Evolutionary conservation across 2,888 invertebrate genomes (phyloP).

Genomic region (Xanthostigma xanthostigma): DNA sequence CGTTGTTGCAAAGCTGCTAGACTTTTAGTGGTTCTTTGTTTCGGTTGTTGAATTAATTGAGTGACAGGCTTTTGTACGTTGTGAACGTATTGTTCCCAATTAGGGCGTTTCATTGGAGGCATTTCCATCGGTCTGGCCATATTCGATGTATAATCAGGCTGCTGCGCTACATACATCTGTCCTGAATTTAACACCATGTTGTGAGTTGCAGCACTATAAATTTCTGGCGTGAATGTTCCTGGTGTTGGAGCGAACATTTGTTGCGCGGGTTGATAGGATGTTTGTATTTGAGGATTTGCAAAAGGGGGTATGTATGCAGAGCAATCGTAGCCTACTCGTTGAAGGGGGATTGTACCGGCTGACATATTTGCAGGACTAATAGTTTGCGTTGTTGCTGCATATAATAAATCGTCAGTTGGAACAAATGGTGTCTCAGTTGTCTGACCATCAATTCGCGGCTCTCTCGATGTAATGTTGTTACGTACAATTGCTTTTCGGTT

Average conservation of each 20-base stretch:
- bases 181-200: conserved; percentile 15
- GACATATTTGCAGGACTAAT: conserved; percentile 20
- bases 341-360: conserved; percentile 24
- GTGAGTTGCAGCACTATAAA: conserved; percentile 22
- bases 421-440: conserved; percentile 23
- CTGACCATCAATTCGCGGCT: conserved; percentile 19
- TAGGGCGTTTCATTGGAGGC: conserved; percentile 12
- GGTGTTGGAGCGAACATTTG: conserved; percentile 22
- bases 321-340: conserved; percentile 22
- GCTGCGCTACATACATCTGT: conserved; percentile 8
- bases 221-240: conserved; percentile 21
- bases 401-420: conserved; percentile 22
- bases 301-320: conserved; percentile 6
- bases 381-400: conserved; percentile 19
- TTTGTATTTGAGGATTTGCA: conserved; percentile 13
- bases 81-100: conserved; percentile 10
- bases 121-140: conserved; percentile 21
- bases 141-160: conserved; percentile 22
- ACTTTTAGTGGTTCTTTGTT: conserved; percentile 30
- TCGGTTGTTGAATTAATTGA: conserved; percentile 18
- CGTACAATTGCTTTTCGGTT: conserved; percentile 38
- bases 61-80: conserved; percentile 15
- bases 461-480: conserved; percentile 15
- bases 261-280: conserved; percentile 20
- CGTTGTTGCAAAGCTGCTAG: conserved; percentile 42